Percentiles rank a stretch among this genome's conserved stretches.
phyloP scores from a whole-genome alignment of 2,888 invertebrate genomes.

The Pteria penguin region DNA sequence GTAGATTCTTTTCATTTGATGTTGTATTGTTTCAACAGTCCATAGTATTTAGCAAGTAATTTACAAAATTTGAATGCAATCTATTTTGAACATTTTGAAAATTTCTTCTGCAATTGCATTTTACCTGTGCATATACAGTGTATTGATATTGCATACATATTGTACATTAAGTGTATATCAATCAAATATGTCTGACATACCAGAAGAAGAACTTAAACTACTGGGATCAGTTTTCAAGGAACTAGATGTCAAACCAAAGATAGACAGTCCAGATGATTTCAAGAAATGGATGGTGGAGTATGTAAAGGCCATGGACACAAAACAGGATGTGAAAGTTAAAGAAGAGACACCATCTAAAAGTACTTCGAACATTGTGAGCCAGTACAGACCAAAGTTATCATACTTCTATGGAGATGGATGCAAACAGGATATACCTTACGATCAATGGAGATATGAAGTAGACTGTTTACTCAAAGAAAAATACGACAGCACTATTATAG shows the following conservation, averaged over 20 bases:
- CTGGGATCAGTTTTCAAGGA: neutral
- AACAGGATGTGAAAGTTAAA: neutral
- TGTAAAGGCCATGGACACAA: neutral
- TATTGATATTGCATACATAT: no score
- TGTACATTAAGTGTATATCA: no score
- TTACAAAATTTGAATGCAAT: no score
- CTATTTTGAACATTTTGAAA: no score
- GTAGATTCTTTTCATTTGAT: no score
- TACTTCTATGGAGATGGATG: conserved; percentile 1
- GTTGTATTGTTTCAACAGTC: no score
- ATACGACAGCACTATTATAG: neutral
- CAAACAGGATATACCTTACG: conserved; percentile 1
- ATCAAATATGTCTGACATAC: no score
- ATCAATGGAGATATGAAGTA: conserved; percentile 7
- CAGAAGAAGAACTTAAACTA: neutral
- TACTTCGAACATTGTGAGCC: neutral
- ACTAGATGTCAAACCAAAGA: neutral
- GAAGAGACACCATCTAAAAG: neutral
- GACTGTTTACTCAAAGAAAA: conserved; percentile 11
- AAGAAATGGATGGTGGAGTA: conserved; percentile 7
- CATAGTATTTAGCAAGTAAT: no score
- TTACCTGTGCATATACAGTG: no score
- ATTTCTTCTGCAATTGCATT: no score
- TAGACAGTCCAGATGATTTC: neutral
- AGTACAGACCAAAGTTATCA: conserved; percentile 8